Conservation (phyloP, 2,797 vertebrate genomes). For the Pangasius mekongensis region DNA sequence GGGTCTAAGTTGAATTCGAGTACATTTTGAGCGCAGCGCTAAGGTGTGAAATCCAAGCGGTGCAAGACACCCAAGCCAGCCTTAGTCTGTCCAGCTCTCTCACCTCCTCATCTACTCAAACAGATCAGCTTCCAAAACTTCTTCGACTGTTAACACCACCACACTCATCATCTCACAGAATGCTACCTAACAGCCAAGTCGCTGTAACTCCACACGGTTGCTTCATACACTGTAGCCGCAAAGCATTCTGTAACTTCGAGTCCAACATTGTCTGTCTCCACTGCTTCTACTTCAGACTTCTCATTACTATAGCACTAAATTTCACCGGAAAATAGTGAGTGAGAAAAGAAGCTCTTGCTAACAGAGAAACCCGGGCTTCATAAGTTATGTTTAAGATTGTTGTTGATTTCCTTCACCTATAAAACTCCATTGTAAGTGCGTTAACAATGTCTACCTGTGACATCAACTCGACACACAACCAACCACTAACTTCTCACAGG, state of each 20-base stretch:
- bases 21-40: background rate
- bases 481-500: background rate
- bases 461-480: background rate
- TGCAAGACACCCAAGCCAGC: background rate
- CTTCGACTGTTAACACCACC: background rate
- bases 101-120: background rate
- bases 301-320: background rate
- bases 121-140: background rate
- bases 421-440: background rate
- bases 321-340: background rate
- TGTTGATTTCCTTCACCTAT: conserved; percentile 3
- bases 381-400: background rate
- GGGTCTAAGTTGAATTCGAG: background rate
- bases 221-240: background rate
- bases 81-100: background rate
- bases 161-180: background rate
- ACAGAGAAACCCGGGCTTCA: background rate
- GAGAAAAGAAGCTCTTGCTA: background rate
- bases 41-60: background rate
- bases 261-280: background rate
- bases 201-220: background rate
- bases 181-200: background rate
- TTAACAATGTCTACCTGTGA: background rate
- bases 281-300: background rate
- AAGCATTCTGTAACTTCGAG: background rate